phyloP scores from a whole-genome alignment of 2,797 vertebrate species.

The Neosilurus hyrtlii region DNA sequence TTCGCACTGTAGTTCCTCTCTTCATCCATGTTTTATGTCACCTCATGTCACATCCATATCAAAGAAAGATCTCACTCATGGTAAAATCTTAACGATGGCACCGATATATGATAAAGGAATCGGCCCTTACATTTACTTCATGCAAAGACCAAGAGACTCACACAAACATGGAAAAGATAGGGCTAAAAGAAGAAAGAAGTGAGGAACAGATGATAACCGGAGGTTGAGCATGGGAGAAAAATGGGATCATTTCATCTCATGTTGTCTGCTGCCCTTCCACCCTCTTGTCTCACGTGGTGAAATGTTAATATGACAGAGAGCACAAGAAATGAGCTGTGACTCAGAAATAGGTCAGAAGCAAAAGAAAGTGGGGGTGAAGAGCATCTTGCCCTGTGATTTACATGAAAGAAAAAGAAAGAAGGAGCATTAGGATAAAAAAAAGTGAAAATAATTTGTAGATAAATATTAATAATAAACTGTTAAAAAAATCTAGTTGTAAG shows the following conservation, averaged over 20 bases:
- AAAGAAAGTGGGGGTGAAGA: conserved; percentile 40
- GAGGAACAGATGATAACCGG: conserved; percentile 6
- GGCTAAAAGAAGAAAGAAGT: neutral
- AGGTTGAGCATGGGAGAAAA: conserved; percentile 25
- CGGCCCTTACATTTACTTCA: conserved; percentile 9
- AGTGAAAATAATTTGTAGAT: neutral
- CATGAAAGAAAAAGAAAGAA: neutral
- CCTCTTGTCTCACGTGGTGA: conserved; percentile 46
- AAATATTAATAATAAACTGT: no score
- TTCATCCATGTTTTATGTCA: conserved; percentile 51
- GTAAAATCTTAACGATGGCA: conserved; percentile 51
- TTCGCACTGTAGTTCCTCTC: conserved; percentile 42
- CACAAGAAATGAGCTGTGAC: conserved; percentile 40
- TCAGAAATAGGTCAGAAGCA: conserved; percentile 54
- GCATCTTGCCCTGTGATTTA: conserved; percentile 28
- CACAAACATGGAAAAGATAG: conserved; percentile 15
- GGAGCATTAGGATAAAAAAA: neutral
- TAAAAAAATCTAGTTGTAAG: neutral
- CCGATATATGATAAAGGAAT: conserved; percentile 44
- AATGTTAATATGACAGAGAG: conserved; percentile 52
- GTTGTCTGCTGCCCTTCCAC: conserved; percentile 38
- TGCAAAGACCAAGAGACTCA: conserved; percentile 1
- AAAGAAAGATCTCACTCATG: conserved; percentile 48
- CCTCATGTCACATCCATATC: conserved; percentile 24
- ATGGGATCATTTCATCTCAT: conserved; percentile 42